phyloP scores from a whole-genome alignment of 2,113 vertebrate genomes.

The Brienomyrus brachyistius region DNA sequence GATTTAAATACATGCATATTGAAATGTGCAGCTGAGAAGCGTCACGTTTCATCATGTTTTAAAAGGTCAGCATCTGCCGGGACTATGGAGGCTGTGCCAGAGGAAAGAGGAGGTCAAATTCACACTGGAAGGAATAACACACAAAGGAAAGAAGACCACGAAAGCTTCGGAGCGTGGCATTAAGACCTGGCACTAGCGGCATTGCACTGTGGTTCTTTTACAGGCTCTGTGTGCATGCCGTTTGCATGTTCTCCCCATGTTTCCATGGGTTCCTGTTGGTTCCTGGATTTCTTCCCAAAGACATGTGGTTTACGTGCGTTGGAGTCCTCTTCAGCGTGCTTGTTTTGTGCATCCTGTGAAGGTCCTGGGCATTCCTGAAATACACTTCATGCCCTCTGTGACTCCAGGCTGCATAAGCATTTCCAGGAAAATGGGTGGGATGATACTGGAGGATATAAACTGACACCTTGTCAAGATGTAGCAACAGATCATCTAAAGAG shows the following conservation, averaged over 20 bases:
- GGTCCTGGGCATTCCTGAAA: background rate
- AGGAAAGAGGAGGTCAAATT: background rate
- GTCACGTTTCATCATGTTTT: background rate
- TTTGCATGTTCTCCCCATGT: background rate
- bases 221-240: background rate
- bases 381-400: background rate
- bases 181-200: background rate
- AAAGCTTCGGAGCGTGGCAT: background rate
- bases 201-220: background rate
- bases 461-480: background rate
- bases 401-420: background rate
- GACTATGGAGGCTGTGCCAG: background rate
- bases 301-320: background rate
- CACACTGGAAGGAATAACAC: background rate
- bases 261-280: background rate
- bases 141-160: background rate
- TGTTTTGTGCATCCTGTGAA: background rate
- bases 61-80: background rate
- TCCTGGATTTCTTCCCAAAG: background rate
- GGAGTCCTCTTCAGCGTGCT: background rate
- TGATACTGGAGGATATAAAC: background rate
- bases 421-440: background rate
- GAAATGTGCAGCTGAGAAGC: conserved; percentile 1
- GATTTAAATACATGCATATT: conserved; percentile 22
- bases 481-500: background rate